A percentile compares a stretch with the other conserved stretches of the same genome.
These are phyloP conservation scores for Sitta europaea DNA, from an alignment of 2,113 vertebrate species.

Conservation along the genomic window DNA sequence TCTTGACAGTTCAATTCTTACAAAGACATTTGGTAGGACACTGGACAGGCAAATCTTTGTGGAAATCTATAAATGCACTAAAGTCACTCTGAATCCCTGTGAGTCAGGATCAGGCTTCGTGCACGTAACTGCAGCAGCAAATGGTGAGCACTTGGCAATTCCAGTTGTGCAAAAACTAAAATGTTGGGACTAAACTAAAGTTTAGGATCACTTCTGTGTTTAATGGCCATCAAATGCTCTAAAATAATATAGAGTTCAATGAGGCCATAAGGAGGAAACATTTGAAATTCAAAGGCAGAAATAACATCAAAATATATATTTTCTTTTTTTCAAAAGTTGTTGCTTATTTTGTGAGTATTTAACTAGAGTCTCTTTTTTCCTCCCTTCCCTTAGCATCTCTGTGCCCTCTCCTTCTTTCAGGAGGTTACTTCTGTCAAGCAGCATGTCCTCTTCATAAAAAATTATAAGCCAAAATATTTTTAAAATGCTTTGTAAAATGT, in stretches of 20 bases:
- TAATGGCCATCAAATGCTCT: background rate
- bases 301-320: background rate
- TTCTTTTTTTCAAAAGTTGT: background rate
- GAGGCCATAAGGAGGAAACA: background rate
- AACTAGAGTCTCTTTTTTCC: background rate
- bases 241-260: background rate
- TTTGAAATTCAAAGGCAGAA: background rate
- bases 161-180: background rate
- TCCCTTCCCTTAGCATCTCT: background rate
- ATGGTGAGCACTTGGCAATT: background rate
- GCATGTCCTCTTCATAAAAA: background rate
- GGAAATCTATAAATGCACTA: background rate
- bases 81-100: background rate
- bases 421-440: background rate
- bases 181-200: background rate
- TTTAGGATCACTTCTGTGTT: background rate
- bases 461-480: background rate
- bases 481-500: background rate
- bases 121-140: background rate
- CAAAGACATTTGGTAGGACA: background rate
- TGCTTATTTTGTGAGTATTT: background rate
- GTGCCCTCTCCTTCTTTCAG: background rate
- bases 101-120: background rate
- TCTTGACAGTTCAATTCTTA: background rate
- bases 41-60: background rate